Base-by-base conservation (phyloP, 2,888 invertebrate species). In the Drosophila kuntzei region DNA sequence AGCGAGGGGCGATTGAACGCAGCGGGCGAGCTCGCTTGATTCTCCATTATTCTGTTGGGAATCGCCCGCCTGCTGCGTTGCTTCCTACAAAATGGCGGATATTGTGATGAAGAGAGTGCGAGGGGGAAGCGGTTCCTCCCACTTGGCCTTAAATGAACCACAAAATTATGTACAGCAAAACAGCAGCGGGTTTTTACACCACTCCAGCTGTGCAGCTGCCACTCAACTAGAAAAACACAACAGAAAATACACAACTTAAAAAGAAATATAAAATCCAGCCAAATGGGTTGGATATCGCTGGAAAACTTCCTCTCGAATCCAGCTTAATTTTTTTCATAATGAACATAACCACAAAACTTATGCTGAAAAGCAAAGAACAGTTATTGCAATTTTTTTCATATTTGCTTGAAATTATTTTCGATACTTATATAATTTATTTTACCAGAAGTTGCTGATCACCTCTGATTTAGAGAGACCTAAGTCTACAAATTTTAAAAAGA, bases 141-240 rank as follows among this genome's bases (percentile, higher is more conserved):
- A 64, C 55, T 74, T 65, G 37, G 46, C 27, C 65, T 54, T 47
- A 69, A 71, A 79, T 69, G 66, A 71, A 62, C 81, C 79, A 67
- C 81, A 69, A 64, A 75, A 74, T 69, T 47, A 66, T 64, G 66
- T 54, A 34, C 41, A 63, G 47, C 68, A 41, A 46, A 18, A n/a
- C 29, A 61, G 57, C 77, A 54, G 66, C 63, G 50, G 58, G 60
- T 43, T 50, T 20, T 29, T 61, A 49, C 51, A 51, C 46, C 61
- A 61, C 65, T 68, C 68, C 64, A 43, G 77, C 64, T 65, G 73
- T 51, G 77, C 39, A 16, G 54, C 43, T 53, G 71, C 44, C 43
- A 60, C 46, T 65, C 59, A 57, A 18, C 43, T 41, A 25, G 12
- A 34, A 61, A 32, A 7, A 25, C 12, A 25, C n/a, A 37, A 18